Evolutionary conservation across 1,140 invertebrate species (phyloP), one percentile per base, ranked within the genome.

Genomic region (Oncopeltus fasciatus): DNA sequence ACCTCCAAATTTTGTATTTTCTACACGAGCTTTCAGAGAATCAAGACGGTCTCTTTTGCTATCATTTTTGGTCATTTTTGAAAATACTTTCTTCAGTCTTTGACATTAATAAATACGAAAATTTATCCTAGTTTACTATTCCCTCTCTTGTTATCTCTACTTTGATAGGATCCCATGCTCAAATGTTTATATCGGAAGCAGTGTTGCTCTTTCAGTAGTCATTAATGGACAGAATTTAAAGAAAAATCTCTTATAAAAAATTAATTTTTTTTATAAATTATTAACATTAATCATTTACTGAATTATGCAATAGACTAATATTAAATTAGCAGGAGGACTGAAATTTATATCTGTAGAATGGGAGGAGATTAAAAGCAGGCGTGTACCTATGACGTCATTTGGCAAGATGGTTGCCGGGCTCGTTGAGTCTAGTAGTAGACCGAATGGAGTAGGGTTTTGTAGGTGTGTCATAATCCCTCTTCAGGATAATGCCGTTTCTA

Each of bases 401-500:
- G 14, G 2, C 67, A 71, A 71, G 67, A 71, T 71, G 70, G 70
- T 67, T 62, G 68, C 65, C 75, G 75, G 75, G 75, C 73, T 75
- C 75, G 74, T 74, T 72, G 73, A 76, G 73, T 70, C 60, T 67
- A 67, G 69, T 67, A 67, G 68, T 71, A 68, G 70, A 64, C 68
- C 67, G 75, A 72, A 75, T 72, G 77, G 73, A 76, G 76, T 75
- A 77, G 72, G 74, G 76, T 77, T 76, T 80, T 78, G 75, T 80
- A 81, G 80, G 80, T 81, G 80, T 81, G 80, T 81, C 79, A 38
- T 14, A 28, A 49, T 59, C 74, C 74, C 73, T 75, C 74, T 70
- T 72, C 72, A 75, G 72, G 77, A 79, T 78, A 79, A 81, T 80
- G 78, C 76, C 73, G 75, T 59, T 74, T 74, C 72, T 74, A 75